A percentile compares a stretch with the other conserved stretches of the same genome.
Conservation (phyloP, 2,797 vertebrate species). For the Lateolabrax maculatus region DNA sequence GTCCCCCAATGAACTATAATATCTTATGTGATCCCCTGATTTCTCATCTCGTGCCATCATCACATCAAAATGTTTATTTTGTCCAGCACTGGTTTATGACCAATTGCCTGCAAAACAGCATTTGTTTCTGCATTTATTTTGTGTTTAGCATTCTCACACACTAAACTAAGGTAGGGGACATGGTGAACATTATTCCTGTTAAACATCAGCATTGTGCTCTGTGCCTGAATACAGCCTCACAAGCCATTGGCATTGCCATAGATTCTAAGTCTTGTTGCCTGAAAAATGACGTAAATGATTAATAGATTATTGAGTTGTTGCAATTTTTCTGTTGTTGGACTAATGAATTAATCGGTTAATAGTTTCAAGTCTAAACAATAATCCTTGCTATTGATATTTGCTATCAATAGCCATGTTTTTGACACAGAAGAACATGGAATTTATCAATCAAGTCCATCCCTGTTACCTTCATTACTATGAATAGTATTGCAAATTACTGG, state of each 20-base stretch:
- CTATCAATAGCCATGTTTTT: not conserved
- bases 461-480: not conserved
- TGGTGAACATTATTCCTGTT: not conserved
- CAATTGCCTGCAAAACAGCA: not conserved
- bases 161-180: not conserved
- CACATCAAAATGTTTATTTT: not conserved
- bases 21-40: not conserved
- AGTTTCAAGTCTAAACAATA: not conserved
- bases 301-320: not conserved
- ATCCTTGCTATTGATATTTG: too few species aligned
- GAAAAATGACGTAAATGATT: too few species aligned
- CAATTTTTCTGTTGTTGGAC: not conserved
- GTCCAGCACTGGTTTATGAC: not conserved
- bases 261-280: too few species aligned
- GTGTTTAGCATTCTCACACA: not conserved
- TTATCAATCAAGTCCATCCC: not conserved
- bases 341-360: not conserved
- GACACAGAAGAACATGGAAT: conserved; percentile 1
- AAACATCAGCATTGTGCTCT: not conserved
- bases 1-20: not conserved
- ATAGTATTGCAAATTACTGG: not conserved
- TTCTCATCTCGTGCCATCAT: not conserved
- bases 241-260: too few species aligned
- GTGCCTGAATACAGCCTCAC: too few species aligned
- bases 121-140: not conserved